Evolutionary conservation across 1,140 invertebrate genomes (phyloP).

Genomic region (Drosophila nasuta): DNA sequence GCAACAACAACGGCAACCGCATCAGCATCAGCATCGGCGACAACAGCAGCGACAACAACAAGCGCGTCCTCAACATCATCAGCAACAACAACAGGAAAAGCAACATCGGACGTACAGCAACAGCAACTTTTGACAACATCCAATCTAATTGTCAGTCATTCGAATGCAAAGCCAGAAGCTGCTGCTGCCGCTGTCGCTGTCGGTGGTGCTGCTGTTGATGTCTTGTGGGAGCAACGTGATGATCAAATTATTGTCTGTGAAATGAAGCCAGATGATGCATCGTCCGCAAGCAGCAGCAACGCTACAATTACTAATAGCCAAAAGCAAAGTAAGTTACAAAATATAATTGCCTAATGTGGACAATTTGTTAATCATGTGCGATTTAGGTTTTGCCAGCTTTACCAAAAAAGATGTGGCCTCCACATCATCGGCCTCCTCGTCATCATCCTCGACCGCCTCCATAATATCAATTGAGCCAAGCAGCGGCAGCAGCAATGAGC

Average conservation of each 20-base stretch:
- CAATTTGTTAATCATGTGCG: background rate
- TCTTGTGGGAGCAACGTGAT: slow-evolving; percentile 50
- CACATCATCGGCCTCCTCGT: slow-evolving; percentile 54
- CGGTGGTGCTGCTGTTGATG: slow-evolving; percentile 12
- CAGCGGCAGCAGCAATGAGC: slow-evolving; percentile 13
- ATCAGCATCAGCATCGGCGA: slow-evolving; percentile 8
- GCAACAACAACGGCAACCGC: slow-evolving; percentile 1
- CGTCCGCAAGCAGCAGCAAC: slow-evolving; percentile 25
- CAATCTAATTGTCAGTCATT: slow-evolving; percentile 17
- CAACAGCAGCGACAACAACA: slow-evolving; percentile 25
- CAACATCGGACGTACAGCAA: slow-evolving; percentile 29
- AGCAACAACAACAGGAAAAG: slow-evolving; percentile 16
- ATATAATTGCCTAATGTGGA: background rate
- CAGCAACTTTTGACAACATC: slow-evolving; percentile 21
- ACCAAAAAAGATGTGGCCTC: slow-evolving; percentile 69
- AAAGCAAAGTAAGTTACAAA: slow-evolving; percentile 65
- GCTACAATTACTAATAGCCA: slow-evolving; percentile 45
- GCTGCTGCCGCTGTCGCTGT: background rate
- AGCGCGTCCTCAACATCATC: slow-evolving; percentile 28
- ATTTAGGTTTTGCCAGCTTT: slow-evolving; percentile 67
- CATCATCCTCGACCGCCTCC: slow-evolving; percentile 67
- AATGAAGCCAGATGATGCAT: slow-evolving; percentile 67
- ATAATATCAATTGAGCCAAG: slow-evolving; percentile 65
- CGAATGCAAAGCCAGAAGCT: slow-evolving; percentile 33
- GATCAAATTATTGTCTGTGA: slow-evolving; percentile 74